Evolutionary conservation across 2,888 invertebrate species (phyloP).

Genomic region (Auanema freiburgensis): DNA sequence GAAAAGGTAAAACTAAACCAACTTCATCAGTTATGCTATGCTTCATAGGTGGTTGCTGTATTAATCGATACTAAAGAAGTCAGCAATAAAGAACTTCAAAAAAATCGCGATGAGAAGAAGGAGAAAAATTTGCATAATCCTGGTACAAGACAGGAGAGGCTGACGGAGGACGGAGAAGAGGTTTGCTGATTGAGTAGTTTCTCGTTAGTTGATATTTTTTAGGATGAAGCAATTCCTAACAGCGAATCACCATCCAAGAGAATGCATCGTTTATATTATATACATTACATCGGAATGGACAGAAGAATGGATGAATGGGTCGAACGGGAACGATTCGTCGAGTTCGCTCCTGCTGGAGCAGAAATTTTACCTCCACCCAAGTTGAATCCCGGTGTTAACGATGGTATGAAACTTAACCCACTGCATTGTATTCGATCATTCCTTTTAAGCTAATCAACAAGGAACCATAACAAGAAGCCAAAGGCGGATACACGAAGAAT

Average conservation of each 20-base stretch:
- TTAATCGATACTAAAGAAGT: conserved; percentile 15
- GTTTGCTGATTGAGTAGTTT: neutral
- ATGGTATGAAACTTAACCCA: neutral
- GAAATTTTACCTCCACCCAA: conserved; percentile 19
- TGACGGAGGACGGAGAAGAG: conserved; percentile 8
- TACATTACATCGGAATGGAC: conserved; percentile 57
- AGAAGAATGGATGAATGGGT: conserved; percentile 61
- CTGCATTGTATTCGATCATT: neutral
- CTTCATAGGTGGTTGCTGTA: conserved; percentile 13
- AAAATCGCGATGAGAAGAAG: conserved; percentile 18
- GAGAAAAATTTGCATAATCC: conserved; percentile 15
- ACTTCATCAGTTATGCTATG: neutral
- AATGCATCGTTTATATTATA: conserved; percentile 41
- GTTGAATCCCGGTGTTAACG: neutral
- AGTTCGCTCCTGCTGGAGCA: conserved; percentile 13
- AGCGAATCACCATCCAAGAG: conserved; percentile 11
- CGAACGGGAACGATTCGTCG: conserved; percentile 29
- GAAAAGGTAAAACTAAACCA: conserved; percentile 9
- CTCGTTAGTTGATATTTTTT: neutral
- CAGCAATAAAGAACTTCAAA: conserved; percentile 10
- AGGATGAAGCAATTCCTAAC: conserved; percentile 3
- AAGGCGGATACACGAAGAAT: conserved; percentile 52
- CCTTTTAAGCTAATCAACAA: conserved; percentile 4
- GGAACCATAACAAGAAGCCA: conserved; percentile 36
- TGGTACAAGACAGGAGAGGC: neutral